Evolutionary conservation across 2,888 invertebrate genomes (phyloP), one percentile per base, ranked within the genome.

Genomic region (Oxytorus armatus): DNA sequence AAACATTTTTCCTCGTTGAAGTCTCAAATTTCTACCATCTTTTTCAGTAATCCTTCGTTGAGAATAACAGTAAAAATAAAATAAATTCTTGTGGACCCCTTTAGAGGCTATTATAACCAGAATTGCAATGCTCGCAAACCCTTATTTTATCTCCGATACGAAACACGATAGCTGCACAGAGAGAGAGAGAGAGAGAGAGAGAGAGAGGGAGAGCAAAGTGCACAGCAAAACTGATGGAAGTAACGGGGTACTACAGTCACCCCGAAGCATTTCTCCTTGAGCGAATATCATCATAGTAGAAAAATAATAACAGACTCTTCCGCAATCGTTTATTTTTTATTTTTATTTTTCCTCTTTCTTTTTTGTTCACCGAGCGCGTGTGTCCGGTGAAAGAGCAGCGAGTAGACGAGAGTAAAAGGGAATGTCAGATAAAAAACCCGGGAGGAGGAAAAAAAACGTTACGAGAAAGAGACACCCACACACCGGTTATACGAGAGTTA

Each of bases 241-340:
- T n/a, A n/a, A n/a, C n/a, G n/a, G n/a, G n/a, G n/a, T n/a, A n/a
- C n/a, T n/a, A n/a, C 33, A 36, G 33, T 55, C 14, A 44, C 39
- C 57, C 59, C 11, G 29, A 59, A 29, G 68, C 39, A n/a, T 68
- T 59, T 42, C 63, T 47, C 66, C 36, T 63, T 36, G 49, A 55
- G n/a, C 53, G 53, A 33, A 51, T 36, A 68, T 74, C 57, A 33
- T 51, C 77, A 23, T 44, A 53, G 25, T 74, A 29, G 51, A 79
- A 68, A 74, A 78, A 74, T 57, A 78, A 74, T 57, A 75, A 23
- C 61, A 29, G 51, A 69, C 55, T 53, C 11, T 53, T 73, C 42
- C 44, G 59, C 51, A 53, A 59, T 33, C 29, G 21, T 36, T 36
- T 51, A 2, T 5, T 2, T 29, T 29, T 29, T 5, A 5, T 49